These are phyloP conservation scores for Diaprepes abbreviatus DNA, from an alignment of 2,888 invertebrate genomes.

Conservation along the genomic window DNA sequence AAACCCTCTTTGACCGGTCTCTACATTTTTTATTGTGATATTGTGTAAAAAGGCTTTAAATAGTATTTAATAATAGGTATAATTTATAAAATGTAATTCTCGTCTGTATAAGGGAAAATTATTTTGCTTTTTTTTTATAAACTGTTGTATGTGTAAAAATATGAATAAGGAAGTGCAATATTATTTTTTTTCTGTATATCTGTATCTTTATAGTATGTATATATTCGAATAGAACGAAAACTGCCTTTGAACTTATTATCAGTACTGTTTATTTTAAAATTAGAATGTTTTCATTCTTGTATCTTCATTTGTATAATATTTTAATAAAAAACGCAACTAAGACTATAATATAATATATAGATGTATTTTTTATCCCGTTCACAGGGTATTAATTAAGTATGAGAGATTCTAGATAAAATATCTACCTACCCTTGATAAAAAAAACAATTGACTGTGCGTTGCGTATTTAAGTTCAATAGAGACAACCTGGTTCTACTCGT, in stretches of 20 bases:
- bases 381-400: too few relatives aligned
- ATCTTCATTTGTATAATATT: background rate
- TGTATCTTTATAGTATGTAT: background rate
- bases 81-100: too few relatives aligned
- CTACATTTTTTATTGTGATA: conserved; percentile 27
- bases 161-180: too few relatives aligned
- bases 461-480: too few relatives aligned
- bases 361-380: background rate
- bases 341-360: background rate
- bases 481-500: too few relatives aligned
- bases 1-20: conserved; percentile 3
- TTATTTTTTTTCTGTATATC: background rate
- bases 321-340: conserved; percentile 8
- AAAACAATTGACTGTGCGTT: too few relatives aligned
- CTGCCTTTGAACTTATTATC: conserved; percentile 9
- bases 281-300: background rate
- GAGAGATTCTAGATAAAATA: too few relatives aligned
- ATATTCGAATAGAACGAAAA: conserved; percentile 9
- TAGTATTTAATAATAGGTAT: background rate
- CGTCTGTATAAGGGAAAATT: too few relatives aligned
- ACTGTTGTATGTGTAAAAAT: too few relatives aligned
- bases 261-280: background rate
- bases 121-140: too few relatives aligned
- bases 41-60: conserved; percentile 33
- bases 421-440: too few relatives aligned